phyloP scores from a whole-genome alignment of 2,797 vertebrate species.

The Ambastaia sidthimunki region DNA sequence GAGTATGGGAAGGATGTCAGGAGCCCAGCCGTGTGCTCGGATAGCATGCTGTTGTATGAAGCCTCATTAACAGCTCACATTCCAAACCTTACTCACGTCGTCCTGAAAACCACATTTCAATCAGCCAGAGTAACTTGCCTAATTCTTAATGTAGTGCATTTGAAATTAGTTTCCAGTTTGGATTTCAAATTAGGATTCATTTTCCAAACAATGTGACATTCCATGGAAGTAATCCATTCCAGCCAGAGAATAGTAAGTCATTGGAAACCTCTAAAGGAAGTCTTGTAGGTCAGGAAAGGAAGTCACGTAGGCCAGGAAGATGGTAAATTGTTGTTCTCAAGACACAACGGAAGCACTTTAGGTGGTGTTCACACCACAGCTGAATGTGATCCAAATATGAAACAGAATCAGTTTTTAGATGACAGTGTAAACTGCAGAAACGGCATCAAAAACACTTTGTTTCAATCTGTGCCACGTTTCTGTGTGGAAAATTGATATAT shows the following conservation, averaged over 20 bases:
- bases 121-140: neutral
- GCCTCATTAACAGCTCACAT: conserved; percentile 43
- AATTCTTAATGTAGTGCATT: conserved; percentile 6
- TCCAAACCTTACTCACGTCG: conserved; percentile 11
- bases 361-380: neutral
- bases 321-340: conserved; percentile 18
- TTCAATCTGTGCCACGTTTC: too few species aligned
- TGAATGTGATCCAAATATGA: neutral
- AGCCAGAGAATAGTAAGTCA: neutral
- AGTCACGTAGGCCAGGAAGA: conserved; percentile 10
- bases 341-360: neutral
- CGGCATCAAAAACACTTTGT: too few species aligned
- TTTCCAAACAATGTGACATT: conserved; percentile 22
- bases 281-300: too few species aligned
- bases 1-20: conserved; percentile 41
- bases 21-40: conserved; percentile 44
- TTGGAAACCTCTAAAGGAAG: conserved; percentile 5
- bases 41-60: conserved; percentile 44
- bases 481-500: too few species aligned
- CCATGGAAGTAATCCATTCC: neutral
- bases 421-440: neutral
- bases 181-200: conserved; percentile 13
- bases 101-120: conserved; percentile 18
- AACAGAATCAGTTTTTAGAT: neutral
- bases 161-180: conserved; percentile 2